Base-by-base conservation (phyloP, 2,888 invertebrate genomes). In the Lumbricus terrestris region DNA sequence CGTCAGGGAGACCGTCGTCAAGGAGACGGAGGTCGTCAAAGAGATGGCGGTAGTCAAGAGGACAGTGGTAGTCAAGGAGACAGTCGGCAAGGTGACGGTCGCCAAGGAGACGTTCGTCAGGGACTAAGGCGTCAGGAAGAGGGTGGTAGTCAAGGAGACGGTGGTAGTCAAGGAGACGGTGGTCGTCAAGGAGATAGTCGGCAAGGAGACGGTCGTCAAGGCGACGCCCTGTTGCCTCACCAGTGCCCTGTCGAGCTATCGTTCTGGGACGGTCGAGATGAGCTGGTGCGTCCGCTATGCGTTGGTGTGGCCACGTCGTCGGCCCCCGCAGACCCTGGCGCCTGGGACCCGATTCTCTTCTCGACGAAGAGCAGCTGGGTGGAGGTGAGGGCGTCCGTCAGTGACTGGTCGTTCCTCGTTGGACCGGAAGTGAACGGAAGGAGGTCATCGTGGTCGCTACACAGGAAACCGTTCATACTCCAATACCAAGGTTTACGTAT, bases 401-500 rank as follows among this genome's bases (percentile, higher is more conserved):
- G 0, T 8, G 85, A 85, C 18, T 85, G 34, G 34, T 5, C 34
- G 35, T 85, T 85, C 16, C 85, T 85, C 35, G 85, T 69, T 16
- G 69, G 69, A n/a, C 11, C 85, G 34, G 37, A 1, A 8, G 85
- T 34, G 35, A 35, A 4, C 13, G 85, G 20, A 16, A 69, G 69
- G n/a, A 69, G 69, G 37, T 20, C 85, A 4, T 11, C 35, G 40
- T 6, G 40, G 15, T 0, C 85, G 8, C n/a, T 37, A 18, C 35
- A 4, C 11, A 34, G 85, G 35, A 85, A 37, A 23, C 85, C 85
- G 16, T 85, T 85, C 85, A 37, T 85, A 23, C 85, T 85, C 18
- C 85, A 85, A 35, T 85, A 85, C 16, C 85, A 85, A 16, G 37
- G 85, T 85, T n/a, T n/a, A n/a, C n/a, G n/a, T n/a, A n/a, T n/a